A percentile compares a stretch with the other conserved stretches of the same genome.
These are phyloP conservation scores for Caenorhabditis sp. DNA, from an alignment of 2,888 invertebrate species.

Conservation along the genomic window DNA sequence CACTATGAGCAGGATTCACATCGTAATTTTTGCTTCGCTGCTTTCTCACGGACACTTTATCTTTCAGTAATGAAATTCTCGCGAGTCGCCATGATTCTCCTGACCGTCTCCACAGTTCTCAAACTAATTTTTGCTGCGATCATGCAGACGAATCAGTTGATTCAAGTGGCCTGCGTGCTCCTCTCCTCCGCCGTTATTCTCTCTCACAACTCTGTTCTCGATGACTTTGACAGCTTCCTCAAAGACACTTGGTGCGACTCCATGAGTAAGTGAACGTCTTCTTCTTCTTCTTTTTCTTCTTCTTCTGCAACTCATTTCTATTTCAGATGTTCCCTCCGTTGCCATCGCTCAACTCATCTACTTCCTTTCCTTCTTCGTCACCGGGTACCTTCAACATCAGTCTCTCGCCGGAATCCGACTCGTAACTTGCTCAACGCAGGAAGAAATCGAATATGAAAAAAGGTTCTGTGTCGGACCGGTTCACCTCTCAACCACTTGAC, in stretches of 20 bases:
- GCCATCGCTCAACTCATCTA: constrained; percentile 33
- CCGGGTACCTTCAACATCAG: constrained; percentile 40
- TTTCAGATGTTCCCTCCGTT: constrained; percentile 31
- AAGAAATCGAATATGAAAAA: constrained; percentile 36
- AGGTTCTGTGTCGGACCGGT: constrained; percentile 38
- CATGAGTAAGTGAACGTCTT: constrained; percentile 24
- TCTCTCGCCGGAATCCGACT: constrained; percentile 24
- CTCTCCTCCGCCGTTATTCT: constrained; percentile 28
- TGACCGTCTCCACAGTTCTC: constrained; percentile 47
- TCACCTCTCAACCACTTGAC: constrained; percentile 3
- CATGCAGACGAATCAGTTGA: constrained; percentile 20
- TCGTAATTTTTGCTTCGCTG: neutral
- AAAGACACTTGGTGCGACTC: constrained; percentile 36
- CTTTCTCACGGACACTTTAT: neutral
- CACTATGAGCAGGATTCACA: constrained; percentile 51
- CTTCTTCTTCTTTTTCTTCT: constrained; percentile 8
- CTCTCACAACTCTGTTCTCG: constrained; percentile 36
- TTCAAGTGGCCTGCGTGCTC: constrained; percentile 40
- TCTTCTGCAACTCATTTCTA: neutral
- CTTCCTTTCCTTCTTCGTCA: constrained; percentile 31
- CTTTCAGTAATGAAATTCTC: constrained; percentile 43
- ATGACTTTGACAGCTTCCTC: constrained; percentile 43
- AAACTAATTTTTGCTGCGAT: constrained; percentile 42
- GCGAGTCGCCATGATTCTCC: constrained; percentile 22
- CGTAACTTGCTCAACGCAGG: constrained; percentile 31